Conservation (phyloP, 2,797 vertebrate species). For the Pogonophryne albipinna region DNA sequence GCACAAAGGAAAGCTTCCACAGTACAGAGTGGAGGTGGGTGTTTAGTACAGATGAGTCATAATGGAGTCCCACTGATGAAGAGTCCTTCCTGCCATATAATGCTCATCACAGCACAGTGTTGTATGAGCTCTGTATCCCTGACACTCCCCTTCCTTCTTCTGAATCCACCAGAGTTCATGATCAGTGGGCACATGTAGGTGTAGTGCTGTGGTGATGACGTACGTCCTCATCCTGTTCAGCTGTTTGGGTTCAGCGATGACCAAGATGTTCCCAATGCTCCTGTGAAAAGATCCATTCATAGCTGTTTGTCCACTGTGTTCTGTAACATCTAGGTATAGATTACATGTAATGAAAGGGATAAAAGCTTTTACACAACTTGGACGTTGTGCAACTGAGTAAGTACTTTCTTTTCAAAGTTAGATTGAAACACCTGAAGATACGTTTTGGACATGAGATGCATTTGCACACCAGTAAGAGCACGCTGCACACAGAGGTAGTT, state of each 20-base stretch:
- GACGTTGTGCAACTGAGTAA: background rate
- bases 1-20: constrained; percentile 62
- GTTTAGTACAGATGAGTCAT: constrained; percentile 75
- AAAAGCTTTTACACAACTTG: background rate
- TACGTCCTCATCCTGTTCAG: constrained; percentile 31
- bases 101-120: constrained; percentile 37
- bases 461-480: constrained; percentile 8
- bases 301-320: background rate
- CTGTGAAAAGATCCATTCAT: constrained; percentile 2
- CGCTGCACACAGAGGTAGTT: constrained; percentile 53
- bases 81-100: constrained; percentile 50
- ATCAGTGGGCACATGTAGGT: constrained; percentile 50
- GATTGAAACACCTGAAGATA: background rate
- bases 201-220: constrained; percentile 44
- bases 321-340: constrained; percentile 29
- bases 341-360: background rate
- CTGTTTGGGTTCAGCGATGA: constrained; percentile 21
- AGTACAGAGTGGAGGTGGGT: constrained; percentile 58
- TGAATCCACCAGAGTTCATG: constrained; percentile 55
- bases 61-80: constrained; percentile 62
- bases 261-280: constrained; percentile 19
- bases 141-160: constrained; percentile 50
- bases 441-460: background rate
- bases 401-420: background rate
- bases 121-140: constrained; percentile 45